These are phyloP conservation scores for Drosophila acutilabella DNA, from an alignment of 2,888 invertebrate species.

Conservation along the genomic window DNA sequence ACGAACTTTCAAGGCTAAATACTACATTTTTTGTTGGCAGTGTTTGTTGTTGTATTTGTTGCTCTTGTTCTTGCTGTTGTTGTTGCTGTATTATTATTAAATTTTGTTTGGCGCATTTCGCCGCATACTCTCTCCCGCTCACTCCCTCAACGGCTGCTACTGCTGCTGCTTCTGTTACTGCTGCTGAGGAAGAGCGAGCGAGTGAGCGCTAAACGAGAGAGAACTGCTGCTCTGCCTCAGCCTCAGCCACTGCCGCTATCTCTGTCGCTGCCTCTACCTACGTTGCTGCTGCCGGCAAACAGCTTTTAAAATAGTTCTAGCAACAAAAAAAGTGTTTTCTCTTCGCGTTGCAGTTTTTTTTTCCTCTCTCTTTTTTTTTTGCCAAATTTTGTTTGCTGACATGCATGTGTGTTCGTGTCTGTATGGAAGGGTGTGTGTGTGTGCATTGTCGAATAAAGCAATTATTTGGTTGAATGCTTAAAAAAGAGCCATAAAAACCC, in stretches of 20 bases:
- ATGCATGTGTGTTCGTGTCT: constrained; percentile 47
- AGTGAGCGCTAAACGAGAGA: not conserved
- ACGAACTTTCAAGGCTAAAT: constrained; percentile 82
- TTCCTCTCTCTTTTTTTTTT: constrained; percentile 41
- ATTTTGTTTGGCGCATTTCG: constrained; percentile 77
- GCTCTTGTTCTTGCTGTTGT: constrained; percentile 14
- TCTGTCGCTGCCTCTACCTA: constrained; percentile 6
- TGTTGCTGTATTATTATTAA: constrained; percentile 71
- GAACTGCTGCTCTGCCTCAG: constrained; percentile 1
- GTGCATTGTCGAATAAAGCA: constrained; percentile 51
- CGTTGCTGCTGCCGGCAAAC: constrained; percentile 26
- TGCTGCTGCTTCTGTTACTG: not conserved
- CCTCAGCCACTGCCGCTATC: not conserved
- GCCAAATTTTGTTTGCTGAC: constrained; percentile 30
- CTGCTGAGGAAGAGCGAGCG: not conserved
- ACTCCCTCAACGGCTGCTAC: constrained; percentile 4
- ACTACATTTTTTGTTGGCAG: constrained; percentile 63
- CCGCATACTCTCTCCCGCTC: constrained; percentile 35
- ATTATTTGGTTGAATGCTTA: constrained; percentile 74
- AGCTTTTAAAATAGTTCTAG: constrained; percentile 73
- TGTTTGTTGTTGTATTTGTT: constrained; percentile 31
- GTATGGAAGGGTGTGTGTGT: constrained; percentile 21
- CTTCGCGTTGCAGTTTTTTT: constrained; percentile 52
- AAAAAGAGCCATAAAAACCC: constrained; percentile 38
- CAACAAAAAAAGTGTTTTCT: constrained; percentile 57